Evolutionary conservation across 2,888 invertebrate genomes (phyloP).

Genomic region (Orthosia gracilis): DNA sequence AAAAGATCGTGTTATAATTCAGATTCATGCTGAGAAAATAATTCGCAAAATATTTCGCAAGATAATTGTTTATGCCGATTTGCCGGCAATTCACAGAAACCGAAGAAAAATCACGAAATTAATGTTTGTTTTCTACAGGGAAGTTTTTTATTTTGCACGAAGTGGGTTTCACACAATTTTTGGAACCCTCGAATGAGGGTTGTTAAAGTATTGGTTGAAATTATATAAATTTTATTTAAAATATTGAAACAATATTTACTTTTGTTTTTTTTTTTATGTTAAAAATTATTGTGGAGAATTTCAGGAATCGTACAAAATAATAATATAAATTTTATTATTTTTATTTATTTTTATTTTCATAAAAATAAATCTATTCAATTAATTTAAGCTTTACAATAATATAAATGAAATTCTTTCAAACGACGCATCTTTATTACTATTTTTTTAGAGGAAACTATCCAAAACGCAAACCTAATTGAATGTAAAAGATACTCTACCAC

Average conservation of each 20-base stretch:
- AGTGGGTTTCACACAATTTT: not conserved
- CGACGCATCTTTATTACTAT: not conserved
- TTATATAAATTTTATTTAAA: not conserved
- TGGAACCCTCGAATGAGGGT: not conserved
- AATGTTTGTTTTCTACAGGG: not conserved
- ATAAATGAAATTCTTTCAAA: not conserved
- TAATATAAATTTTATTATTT: too few relatives aligned
- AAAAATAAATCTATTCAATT: too few relatives aligned
- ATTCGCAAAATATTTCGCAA: too few relatives aligned
- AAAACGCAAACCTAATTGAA: not conserved
- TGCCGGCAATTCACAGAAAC: not conserved
- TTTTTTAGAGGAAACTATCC: not conserved
- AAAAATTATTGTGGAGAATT: not conserved
- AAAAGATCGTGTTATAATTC: too few relatives aligned
- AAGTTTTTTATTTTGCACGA: not conserved
- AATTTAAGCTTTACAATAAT: not conserved
- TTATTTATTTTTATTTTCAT: too few relatives aligned
- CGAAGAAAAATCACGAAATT: not conserved
- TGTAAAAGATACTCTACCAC: not conserved
- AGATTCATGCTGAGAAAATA: too few relatives aligned
- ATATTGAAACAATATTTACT: not conserved
- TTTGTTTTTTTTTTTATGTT: not conserved
- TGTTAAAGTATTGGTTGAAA: not conserved
- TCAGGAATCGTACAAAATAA: not conserved
- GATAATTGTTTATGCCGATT: too few relatives aligned